phyloP scores from a whole-genome alignment of 2,888 invertebrate genomes.

The Meliscaeva auricollis region DNA sequence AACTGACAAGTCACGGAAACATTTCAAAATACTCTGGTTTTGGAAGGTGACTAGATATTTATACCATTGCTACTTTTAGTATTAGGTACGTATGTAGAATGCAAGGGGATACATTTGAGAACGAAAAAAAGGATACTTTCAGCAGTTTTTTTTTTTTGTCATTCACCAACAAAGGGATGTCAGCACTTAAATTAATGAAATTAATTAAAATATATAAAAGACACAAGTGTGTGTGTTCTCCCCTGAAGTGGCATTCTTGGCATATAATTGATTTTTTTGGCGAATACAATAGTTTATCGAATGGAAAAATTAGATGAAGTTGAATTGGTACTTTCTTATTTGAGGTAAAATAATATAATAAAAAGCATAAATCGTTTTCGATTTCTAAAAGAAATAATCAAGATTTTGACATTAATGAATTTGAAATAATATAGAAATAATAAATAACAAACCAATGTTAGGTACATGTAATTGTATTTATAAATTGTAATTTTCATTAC shows the following conservation, averaged over 20 bases:
- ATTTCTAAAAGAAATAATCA: no score
- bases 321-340: no score
- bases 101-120: background rate
- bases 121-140: background rate
- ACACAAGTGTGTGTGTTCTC: background rate
- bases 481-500: no score
- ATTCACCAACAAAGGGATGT: slow-evolving; percentile 15
- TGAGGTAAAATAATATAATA: no score
- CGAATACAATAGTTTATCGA: no score
- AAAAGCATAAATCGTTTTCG: no score
- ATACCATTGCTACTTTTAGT: background rate
- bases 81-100: background rate
- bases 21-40: slow-evolving; percentile 27
- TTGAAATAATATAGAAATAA: no score
- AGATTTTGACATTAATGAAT: no score
- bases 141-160: slow-evolving; percentile 24
- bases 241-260: background rate
- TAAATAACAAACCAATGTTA: no score
- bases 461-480: no score
- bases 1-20: slow-evolving; percentile 75
- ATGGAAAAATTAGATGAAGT: no score
- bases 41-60: slow-evolving; percentile 12
- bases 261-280: background rate
- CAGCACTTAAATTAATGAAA: slow-evolving; percentile 37
- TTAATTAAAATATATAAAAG: slow-evolving; percentile 26